Evolutionary conservation across 2,888 invertebrate genomes (phyloP), one percentile per base, ranked within the genome.

Genomic region (Acleris laterana): DNA sequence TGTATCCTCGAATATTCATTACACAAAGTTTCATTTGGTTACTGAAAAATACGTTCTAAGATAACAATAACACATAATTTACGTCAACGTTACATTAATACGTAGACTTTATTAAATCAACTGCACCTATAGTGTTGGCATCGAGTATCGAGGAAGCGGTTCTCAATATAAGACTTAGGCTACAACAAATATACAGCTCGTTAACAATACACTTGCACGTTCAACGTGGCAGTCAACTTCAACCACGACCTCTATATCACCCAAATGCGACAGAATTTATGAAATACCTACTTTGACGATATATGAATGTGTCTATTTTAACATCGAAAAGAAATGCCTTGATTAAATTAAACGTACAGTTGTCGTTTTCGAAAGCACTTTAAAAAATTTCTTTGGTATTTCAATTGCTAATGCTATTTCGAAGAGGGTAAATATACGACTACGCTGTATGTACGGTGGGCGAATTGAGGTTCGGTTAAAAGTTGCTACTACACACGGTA

Each of bases 161-260:
- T 83, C 87, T 84, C 79, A 79, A 79, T 73, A 69, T 73, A 73
- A 72, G 72, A 67, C 82, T 83, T 85, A 85, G 70, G 73, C 83
- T 85, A 89, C 79, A 89, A 90, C 88, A 87, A 90, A 86, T 85
- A 84, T 88, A 88, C 87, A 88, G 73, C 32, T 77, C 70, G 80
- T 85, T 60, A 91, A 91, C 90, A 90, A 86, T 82, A 87, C 79
- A 79, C 82, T 80, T 78, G 78, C 74, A 78, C 82, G 80, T 82
- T 81, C 82, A 87, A 85, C 85, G 79, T 48, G 57, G 44, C 25
- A 86, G 85, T 89, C 89, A 88, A 81, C 73, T 75, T 90, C 38
- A 38, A 11, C 38, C 38, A 32, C 38, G 13, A 32, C 38, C 38
- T 38, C 38, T 38, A 13, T 38, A 38, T 38, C 38, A 38, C 38